Percentiles rank a stretch among this genome's conserved stretches.
phyloP scores from a whole-genome alignment of 2,888 invertebrate species.

The Diadegma fenestrale region DNA sequence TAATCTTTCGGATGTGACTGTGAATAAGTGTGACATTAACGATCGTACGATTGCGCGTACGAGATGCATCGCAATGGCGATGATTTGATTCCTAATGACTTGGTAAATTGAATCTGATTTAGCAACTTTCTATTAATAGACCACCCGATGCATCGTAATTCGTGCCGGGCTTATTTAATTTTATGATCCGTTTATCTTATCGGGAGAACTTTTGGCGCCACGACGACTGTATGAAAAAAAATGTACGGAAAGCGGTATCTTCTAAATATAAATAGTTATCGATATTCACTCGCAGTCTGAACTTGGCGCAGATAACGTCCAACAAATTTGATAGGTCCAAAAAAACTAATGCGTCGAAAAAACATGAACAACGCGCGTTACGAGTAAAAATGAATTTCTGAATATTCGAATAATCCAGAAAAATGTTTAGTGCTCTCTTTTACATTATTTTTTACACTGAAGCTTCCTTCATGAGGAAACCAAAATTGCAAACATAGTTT shows the following conservation, averaged over 20 bases:
- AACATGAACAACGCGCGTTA: background rate
- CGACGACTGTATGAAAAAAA: background rate
- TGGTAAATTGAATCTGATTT: constrained; percentile 11
- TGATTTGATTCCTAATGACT: constrained; percentile 12
- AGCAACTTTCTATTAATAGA: constrained; percentile 2
- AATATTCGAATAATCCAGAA: too few species aligned
- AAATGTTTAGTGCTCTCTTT: too few species aligned
- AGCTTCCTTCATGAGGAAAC: too few species aligned
- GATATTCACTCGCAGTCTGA: background rate
- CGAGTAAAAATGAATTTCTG: background rate
- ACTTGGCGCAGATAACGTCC: constrained; percentile 7
- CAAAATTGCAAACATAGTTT: too few species aligned
- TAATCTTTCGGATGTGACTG: background rate
- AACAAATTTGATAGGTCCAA: background rate
- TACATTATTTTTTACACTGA: background rate
- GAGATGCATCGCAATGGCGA: constrained; percentile 20
- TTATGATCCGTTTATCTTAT: background rate
- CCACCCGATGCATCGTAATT: background rate
- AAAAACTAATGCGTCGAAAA: background rate
- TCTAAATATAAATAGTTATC: background rate
- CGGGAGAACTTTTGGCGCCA: background rate
- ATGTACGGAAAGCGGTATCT: background rate
- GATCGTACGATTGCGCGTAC: background rate
- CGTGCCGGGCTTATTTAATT: background rate
- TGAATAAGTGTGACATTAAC: constrained; percentile 7